Evolutionary conservation across 2,113 vertebrate species (phyloP).

Genomic region (Lycaon pictus): DNA sequence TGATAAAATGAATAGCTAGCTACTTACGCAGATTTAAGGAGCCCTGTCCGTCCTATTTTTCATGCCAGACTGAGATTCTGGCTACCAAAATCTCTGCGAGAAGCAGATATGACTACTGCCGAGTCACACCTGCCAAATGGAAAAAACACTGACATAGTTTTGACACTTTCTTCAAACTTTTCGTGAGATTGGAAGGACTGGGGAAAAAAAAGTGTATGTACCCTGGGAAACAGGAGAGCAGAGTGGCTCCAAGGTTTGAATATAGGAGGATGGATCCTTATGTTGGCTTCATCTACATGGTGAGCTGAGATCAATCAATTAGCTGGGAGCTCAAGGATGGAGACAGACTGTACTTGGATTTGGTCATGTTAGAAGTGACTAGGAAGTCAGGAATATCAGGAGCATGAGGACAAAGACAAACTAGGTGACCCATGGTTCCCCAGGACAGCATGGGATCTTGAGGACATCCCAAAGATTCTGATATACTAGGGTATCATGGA

Average conservation of each 20-base stretch:
- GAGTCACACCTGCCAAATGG: not conserved
- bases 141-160: not conserved
- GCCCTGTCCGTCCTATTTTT: not conserved
- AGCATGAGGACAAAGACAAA: not conserved
- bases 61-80: not conserved
- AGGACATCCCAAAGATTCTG: not conserved
- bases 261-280: not conserved
- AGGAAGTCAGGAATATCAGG: too few species aligned
- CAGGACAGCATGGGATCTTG: not conserved
- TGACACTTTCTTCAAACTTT: not conserved
- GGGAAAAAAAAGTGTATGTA: not conserved
- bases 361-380: not conserved
- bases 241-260: not conserved
- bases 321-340: not conserved
- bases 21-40: not conserved
- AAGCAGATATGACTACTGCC: not conserved
- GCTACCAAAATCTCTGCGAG: not conserved
- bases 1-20: not conserved
- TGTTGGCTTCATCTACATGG: not conserved
- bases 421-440: not conserved
- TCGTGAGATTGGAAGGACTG: not conserved
- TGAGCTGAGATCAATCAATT: not conserved
- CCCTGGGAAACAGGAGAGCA: not conserved
- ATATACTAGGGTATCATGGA: fast-evolving
- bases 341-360: not conserved